Evolutionary conservation across 2,113 vertebrate species (phyloP), one percentile per base, ranked within the genome.

Genomic region (Alexandromys fortis): DNA sequence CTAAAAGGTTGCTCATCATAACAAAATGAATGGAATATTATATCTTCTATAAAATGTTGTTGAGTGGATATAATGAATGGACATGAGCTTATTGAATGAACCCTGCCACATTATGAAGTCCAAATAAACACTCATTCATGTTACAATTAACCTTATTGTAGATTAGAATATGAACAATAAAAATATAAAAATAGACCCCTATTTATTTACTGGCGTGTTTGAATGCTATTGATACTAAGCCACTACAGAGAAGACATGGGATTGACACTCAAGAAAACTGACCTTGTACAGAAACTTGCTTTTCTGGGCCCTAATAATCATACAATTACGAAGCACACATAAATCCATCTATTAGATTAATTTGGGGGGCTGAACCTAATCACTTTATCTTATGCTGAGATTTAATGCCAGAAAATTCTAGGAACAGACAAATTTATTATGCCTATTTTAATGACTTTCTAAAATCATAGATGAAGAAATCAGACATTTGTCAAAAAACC

Each of bases 391-490:
- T 86, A 26, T 47, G 3, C 75, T 97, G 45, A 95, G 19, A 85
- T 92, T 85, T 87, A 88, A 52, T 92, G 33, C 63, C 47, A 92
- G 49, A 87, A 52, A 94, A 94, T 97, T 58, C 45, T 9, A 67
- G 49, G 21, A 79, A 86, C 49, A 82, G 17, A 49, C 35, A 52
- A 75, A 81, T 86, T 92, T 94, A 78, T 88, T 92, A 89, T 92
- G n/a, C 58, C 90, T 94, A 76, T 89, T 94, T 90, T 92, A 86
- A 68, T 90, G n/a, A 16, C 9, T 85, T 86, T 75, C 30, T n/a
- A 82, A 75, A 28, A 61, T 13, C 63, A 1, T 72, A 24, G 33
- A 16, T 78, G 83, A 35, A 70, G 65, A 86, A 90, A 82, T 91
- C 10, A 65, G 65, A 68, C 49, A 4, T 89, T 72, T 90, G 42